Conservation (phyloP, 2,797 vertebrate species). For the Muraenolepis orangiensis region DNA sequence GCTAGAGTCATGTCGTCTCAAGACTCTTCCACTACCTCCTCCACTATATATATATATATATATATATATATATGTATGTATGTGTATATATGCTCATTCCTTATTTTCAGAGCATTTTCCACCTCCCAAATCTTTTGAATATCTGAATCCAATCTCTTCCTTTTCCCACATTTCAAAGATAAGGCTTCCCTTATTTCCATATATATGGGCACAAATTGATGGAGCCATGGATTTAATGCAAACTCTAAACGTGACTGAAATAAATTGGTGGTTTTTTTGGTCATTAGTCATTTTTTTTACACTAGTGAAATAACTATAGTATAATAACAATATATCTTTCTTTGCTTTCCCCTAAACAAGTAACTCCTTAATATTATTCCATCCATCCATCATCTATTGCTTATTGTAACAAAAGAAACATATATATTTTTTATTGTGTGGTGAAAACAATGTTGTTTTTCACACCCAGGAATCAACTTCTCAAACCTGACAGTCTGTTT, state of each 20-base stretch:
- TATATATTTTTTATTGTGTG: too few relatives aligned
- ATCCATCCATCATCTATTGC: too few relatives aligned
- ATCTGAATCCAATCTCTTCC: slow-evolving; percentile 11
- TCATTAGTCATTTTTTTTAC: not conserved
- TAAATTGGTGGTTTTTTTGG: not conserved
- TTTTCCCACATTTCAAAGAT: slow-evolving; percentile 12
- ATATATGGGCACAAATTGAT: slow-evolving; percentile 17
- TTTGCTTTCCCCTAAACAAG: not conserved
- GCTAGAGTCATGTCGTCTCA: slow-evolving; percentile 14
- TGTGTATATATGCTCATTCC: not conserved
- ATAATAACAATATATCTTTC: too few relatives aligned
- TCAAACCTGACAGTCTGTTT: slow-evolving; percentile 14
- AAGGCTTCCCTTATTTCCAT: slow-evolving; percentile 1
- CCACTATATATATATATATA: not conserved
- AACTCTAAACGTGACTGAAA: not conserved
- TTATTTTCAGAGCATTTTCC: not conserved
- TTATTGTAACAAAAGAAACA: too few relatives aligned
- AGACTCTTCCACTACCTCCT: not conserved
- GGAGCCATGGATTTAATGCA: not conserved
- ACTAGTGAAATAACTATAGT: not conserved
- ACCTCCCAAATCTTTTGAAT: not conserved
- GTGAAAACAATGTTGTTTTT: too few relatives aligned
- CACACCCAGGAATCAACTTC: too few relatives aligned
- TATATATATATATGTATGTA: not conserved
- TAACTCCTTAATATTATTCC: too few relatives aligned